Conservation (phyloP, 2,113 vertebrate species). For the Daphoenositta chrysoptera region DNA sequence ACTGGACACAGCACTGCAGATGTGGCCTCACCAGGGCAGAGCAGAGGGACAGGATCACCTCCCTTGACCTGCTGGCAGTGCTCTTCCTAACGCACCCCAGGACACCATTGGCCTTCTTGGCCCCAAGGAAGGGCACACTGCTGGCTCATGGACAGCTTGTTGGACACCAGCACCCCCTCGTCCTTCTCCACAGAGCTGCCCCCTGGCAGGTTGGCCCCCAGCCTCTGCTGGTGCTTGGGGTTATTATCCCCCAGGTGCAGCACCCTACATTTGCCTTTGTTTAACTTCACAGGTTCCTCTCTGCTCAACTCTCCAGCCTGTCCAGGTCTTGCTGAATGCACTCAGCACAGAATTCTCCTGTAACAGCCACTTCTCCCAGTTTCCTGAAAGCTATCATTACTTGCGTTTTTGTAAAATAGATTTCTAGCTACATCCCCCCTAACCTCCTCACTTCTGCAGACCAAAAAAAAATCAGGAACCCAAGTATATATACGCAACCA, state of each 20-base stretch:
- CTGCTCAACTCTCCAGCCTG: background rate
- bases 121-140: background rate
- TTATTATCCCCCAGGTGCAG: background rate
- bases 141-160: background rate
- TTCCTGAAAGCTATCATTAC: background rate
- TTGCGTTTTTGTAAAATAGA: background rate
- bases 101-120: background rate
- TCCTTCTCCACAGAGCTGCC: background rate
- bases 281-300: background rate
- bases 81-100: rapidly evolving
- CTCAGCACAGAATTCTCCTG: background rate
- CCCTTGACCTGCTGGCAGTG: background rate
- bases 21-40: background rate
- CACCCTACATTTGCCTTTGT: background rate
- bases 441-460: background rate
- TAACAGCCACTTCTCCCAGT: background rate
- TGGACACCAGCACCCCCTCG: background rate
- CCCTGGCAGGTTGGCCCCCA: background rate
- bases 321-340: background rate
- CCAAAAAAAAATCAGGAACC: background rate
- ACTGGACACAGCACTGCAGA: background rate
- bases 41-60: background rate
- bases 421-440: background rate
- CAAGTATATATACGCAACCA: background rate
- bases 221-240: background rate